These are phyloP conservation scores for Callosobruchus maculatus DNA, from an alignment of 2,888 invertebrate species.

Conservation along the genomic window DNA sequence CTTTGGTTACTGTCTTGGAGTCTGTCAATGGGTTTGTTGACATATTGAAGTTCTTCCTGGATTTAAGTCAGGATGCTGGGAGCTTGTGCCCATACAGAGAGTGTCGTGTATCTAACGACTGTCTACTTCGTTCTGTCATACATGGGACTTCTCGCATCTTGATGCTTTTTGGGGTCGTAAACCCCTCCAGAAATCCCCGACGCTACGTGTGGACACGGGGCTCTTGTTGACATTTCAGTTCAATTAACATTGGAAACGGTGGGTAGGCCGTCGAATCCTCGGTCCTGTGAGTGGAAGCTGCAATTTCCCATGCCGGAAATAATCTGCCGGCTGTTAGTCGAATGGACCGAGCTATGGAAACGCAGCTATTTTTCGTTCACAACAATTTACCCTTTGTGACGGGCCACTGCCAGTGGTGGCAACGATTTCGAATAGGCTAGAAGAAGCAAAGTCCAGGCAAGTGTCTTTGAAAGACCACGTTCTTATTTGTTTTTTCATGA, in stretches of 20 bases:
- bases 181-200: not conserved
- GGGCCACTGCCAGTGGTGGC: no score
- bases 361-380: not conserved
- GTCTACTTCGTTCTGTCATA: no score
- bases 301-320: slow-evolving; percentile 39
- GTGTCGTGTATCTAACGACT: no score
- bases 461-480: no score
- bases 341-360: not conserved
- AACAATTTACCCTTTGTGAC: not conserved
- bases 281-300: slow-evolving; percentile 27
- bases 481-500: no score
- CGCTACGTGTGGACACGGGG: not conserved
- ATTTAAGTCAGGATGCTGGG: no score
- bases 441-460: no score
- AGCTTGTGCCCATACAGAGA: no score
- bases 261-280: slow-evolving; percentile 1
- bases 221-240: not conserved
- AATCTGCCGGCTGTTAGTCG: slow-evolving; percentile 27
- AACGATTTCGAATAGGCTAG: no score
- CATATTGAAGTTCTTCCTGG: no score
- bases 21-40: no score
- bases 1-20: no score
- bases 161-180: not conserved
- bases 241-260: not conserved
- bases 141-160: not conserved